Percentiles rank a stretch among this genome's conserved stretches.
Conservation (phyloP, 2,113 vertebrate genomes). For the Scomber colias region DNA sequence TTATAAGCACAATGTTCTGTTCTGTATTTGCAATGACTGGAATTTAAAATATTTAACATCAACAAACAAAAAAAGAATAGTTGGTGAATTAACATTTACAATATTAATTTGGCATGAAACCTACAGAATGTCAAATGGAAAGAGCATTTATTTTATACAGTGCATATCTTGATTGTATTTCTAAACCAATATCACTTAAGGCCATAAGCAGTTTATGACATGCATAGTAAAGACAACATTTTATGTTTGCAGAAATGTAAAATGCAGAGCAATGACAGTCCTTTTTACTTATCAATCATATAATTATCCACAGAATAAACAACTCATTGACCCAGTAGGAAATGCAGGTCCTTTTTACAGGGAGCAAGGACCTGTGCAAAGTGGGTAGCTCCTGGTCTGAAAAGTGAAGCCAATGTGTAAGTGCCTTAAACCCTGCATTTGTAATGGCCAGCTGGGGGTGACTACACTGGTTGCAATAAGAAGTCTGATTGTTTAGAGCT, state of each 20-base stretch:
- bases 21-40: not conserved
- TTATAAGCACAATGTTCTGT: not conserved
- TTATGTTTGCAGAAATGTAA: too few species aligned
- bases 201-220: not conserved
- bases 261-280: not conserved
- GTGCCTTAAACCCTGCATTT: too few species aligned
- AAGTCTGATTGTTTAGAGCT: too few species aligned
- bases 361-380: not conserved
- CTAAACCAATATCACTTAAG: not conserved
- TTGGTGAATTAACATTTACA: too few species aligned
- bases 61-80: not conserved
- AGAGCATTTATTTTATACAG: too few species aligned
- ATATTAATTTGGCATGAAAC: not conserved
- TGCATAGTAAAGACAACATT: not conserved
- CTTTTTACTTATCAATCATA: not conserved
- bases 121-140: not conserved
- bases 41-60: not conserved
- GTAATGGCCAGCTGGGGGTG: too few species aligned
- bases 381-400: too few species aligned
- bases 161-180: not conserved
- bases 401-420: too few species aligned
- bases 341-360: conserved; percentile 6
- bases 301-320: not conserved
- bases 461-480: too few species aligned
- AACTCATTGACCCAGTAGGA: not conserved